Base-by-base conservation (phyloP, 2,888 invertebrate species). In the Euphydryas editha region DNA sequence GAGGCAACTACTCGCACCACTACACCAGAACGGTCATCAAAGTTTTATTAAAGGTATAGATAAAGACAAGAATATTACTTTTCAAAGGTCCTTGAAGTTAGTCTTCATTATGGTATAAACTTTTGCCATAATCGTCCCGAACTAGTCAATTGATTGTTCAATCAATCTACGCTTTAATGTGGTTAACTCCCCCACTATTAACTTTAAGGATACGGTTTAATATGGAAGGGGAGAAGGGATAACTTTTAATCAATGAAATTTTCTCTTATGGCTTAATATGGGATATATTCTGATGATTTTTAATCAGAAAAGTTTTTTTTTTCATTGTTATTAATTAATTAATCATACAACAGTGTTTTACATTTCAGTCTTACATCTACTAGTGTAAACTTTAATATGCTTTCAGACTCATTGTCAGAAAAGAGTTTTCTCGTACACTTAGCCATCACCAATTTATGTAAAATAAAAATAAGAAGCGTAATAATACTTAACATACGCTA, bases 221-320 rank as follows among this genome's bases (percentile, higher is more conserved):
- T 64, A 77, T 77, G 72, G 78, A 73, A 63, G 67, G 73, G 75
- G 67, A 75, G 68, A 76, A n/a, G 74, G 74, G 61, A 68, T 65
- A 63, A 59, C 59, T 75, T 81, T 81, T 85, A 85, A 85, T 85
- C 82, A 82, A 77, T 74, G 76, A 77, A 51, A 51, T 15, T 78
- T 73, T 73, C 83, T 79, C 82, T 67, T 74, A 80, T 75, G 83
- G 75, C 73, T 63, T 51, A n/a, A n/a, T n/a, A n/a, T n/a, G n/a
- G n/a, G 24, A 24, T 24, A 51, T 20, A 15, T 15, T 20, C 20
- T 49, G 11, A 20, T 49, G 39, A 39, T 15, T 13, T 42, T 42
- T 5, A 6, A n/a, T 30, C n/a, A n/a, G n/a, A n/a, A n/a, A n/a
- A n/a, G n/a, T n/a, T n/a, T n/a, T n/a, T n/a, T n/a, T n/a, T n/a